A percentile compares a stretch with the other conserved stretches of the same genome.
Evolutionary conservation across 2,888 invertebrate genomes (phyloP).

Genomic region (Pollenia angustigena): DNA sequence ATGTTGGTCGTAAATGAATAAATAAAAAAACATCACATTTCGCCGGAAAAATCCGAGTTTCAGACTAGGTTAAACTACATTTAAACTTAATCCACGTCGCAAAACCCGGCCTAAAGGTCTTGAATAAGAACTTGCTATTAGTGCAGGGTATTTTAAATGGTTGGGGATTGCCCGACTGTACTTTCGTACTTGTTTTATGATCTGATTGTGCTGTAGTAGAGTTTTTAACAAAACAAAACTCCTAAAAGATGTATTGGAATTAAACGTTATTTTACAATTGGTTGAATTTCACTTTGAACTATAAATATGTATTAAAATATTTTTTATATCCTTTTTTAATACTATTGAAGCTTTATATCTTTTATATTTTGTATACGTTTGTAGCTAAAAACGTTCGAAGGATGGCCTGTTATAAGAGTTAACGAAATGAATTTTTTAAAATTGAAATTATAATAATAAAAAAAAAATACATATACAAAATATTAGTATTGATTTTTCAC

Average conservation of each 20-base stretch:
- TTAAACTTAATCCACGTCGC: too few relatives aligned
- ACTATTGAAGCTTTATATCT: constrained; percentile 5
- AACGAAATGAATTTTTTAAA: constrained; percentile 29
- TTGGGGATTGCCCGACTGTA: too few relatives aligned
- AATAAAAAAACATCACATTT: too few relatives aligned
- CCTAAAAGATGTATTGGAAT: constrained; percentile 49
- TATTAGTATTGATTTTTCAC: constrained; percentile 25
- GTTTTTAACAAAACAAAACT: constrained; percentile 1
- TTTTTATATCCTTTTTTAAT: background rate
- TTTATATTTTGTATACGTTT: background rate
- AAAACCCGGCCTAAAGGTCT: too few relatives aligned
- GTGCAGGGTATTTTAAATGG: too few relatives aligned
- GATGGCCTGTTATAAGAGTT: background rate
- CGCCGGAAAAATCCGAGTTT: too few relatives aligned
- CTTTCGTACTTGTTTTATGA: background rate
- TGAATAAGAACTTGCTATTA: too few relatives aligned
- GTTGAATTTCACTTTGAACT: constrained; percentile 54
- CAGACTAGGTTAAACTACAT: too few relatives aligned
- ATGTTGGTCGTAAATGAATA: too few relatives aligned
- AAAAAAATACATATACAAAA: background rate
- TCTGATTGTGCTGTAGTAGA: background rate
- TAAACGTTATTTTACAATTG: constrained; percentile 64
- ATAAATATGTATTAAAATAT: constrained; percentile 2
- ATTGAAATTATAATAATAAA: constrained; percentile 12
- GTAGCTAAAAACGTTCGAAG: too few relatives aligned